Evolutionary conservation across 1,140 invertebrate genomes (phyloP).

Genomic region (Eriosoma lanigerum): DNA sequence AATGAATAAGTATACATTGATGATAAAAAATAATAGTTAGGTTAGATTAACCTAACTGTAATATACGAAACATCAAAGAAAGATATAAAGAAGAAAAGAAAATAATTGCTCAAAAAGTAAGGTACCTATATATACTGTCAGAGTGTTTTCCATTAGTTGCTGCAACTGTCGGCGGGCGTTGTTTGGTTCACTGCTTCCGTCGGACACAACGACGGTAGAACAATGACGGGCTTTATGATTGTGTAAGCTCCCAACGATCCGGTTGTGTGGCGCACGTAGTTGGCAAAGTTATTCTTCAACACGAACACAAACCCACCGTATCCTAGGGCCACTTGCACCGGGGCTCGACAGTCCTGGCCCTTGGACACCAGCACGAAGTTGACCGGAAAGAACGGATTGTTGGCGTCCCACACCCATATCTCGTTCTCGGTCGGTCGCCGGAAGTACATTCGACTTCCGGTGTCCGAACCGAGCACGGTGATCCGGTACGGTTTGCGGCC

Average conservation of each 20-base stretch:
- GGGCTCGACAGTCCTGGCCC: slow-evolving; percentile 13
- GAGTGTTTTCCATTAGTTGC: too few species aligned
- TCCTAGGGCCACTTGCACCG: slow-evolving; percentile 62
- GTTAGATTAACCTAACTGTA: too few species aligned
- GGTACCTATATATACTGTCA: too few species aligned
- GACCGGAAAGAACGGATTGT: background rate
- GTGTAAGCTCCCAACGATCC: slow-evolving; percentile 59
- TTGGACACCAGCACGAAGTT: background rate
- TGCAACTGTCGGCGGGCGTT: background rate
- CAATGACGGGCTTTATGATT: background rate
- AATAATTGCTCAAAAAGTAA: background rate
- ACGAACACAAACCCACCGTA: slow-evolving; percentile 63
- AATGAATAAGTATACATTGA: too few species aligned
- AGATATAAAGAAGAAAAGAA: background rate
- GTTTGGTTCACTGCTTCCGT: background rate
- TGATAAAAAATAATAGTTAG: too few species aligned
- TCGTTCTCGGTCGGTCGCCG: slow-evolving; percentile 30
- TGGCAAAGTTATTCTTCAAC: slow-evolving; percentile 66
- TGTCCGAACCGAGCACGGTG: slow-evolving; percentile 51
- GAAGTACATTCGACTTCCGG: slow-evolving; percentile 14
- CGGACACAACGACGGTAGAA: background rate
- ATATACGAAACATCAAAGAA: too few species aligned
- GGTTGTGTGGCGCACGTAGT: slow-evolving; percentile 64
- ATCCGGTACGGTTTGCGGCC: slow-evolving; percentile 44
- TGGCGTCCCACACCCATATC: slow-evolving; percentile 34